Base-by-base conservation (phyloP, 2,888 invertebrate species). In the Steinernema scapterisci region DNA sequence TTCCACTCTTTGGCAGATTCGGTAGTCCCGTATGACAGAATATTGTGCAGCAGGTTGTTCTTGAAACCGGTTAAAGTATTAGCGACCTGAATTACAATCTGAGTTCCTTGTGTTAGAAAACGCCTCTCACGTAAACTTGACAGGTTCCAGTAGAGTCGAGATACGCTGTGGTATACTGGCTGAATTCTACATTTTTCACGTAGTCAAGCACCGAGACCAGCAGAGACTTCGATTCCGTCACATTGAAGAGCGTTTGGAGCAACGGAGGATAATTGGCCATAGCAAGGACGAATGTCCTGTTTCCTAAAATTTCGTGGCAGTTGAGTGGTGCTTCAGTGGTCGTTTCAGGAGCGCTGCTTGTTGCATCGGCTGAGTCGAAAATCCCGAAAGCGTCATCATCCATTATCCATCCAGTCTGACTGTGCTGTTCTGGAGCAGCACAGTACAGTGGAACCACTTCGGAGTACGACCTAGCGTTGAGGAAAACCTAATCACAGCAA, bases 401-500 rank as follows among this genome's bases (percentile, higher is more conserved):
- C 1, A 25, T 7, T 13, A 9, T 31, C 16, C 5, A 63, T 7
- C 31, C 31, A 31, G 16, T 31, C 6, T 63, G 23, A 19, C 27
- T 31, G 16, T 16, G 63, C 2, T 63, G 3, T 7, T 38, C 38
- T 38, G 38, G 38, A 3, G 38, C 38, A 9, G 63, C 27, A 31
- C 63, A 63, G 63, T 63, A 63, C 13, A 63, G 31, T 6, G 63
- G 63, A 31, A 63, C 31, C 9, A 63, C 63, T 31, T 27, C 63
- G 5, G 54, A 6, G 25, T 54, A 54, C 16, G 19, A 3, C 16
- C 48, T 2, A 7, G 2, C 13, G 13, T 48, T 48, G 5, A 48
- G 19, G 2, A 16, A 2, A 19, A 48, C 19, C 48, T 48, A 16
- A 7, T 2, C 5, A n/a, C 2, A 3, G 48, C 3, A 16, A 48